Conservation (phyloP, 30 jellyfish, hydroid and myxozoan species). For the Clytia hemisphaerica region DNA sequence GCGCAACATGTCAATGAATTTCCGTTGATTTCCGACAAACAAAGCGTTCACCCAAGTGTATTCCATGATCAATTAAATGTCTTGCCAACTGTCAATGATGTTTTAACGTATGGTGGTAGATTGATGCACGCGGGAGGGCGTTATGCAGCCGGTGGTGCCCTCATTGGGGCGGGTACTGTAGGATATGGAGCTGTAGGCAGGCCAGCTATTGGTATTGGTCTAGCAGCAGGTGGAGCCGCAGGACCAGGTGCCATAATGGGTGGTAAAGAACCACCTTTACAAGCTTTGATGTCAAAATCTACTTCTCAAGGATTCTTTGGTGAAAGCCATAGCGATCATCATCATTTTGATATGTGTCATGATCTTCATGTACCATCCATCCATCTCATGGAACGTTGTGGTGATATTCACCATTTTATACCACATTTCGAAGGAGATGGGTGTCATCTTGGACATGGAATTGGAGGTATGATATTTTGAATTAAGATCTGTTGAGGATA, state of each 20-base stretch:
- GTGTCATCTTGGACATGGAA: no score
- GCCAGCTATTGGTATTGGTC: slow-evolving; percentile 10
- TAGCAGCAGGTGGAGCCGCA: slow-evolving; percentile 30
- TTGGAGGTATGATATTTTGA: no score
- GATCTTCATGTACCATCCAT: no score
- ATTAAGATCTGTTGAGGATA: no score
- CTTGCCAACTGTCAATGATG: background rate
- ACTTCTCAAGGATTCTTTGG: no score
- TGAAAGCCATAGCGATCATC: no score
- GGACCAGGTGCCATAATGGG: slow-evolving; percentile 7
- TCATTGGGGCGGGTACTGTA: slow-evolving; percentile 14
- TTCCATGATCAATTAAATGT: background rate
- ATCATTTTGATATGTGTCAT: no score
- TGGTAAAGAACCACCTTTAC: slow-evolving; percentile 2
- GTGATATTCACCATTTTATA: no score
- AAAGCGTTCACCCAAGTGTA: slow-evolving; percentile 14
- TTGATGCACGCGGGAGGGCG: slow-evolving; percentile 1
- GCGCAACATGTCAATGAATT: slow-evolving; percentile 10
- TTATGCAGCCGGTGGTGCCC: slow-evolving; percentile 14
- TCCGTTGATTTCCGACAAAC: slow-evolving; percentile 9
- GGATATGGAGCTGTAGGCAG: slow-evolving; percentile 17
- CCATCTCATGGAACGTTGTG: no score
- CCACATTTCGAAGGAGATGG: no score
- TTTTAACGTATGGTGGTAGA: background rate
- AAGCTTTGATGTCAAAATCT: background rate